These are phyloP conservation scores for Cheilosia urbana DNA, from an alignment of 2,888 invertebrate genomes.

Conservation along the genomic window DNA sequence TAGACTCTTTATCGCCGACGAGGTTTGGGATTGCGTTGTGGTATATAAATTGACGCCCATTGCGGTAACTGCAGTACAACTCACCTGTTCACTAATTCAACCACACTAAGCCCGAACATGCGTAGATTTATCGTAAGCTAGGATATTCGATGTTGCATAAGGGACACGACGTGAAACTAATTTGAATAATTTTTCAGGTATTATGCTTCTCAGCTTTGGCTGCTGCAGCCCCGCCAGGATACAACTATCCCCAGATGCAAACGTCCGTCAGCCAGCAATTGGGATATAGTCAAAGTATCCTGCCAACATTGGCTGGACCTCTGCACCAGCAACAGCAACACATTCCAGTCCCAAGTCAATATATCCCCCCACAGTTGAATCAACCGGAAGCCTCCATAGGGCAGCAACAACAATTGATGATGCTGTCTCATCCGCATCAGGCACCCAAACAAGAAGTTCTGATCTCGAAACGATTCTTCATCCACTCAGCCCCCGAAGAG, in stretches of 20 bases:
- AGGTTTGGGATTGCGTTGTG: slow-evolving; percentile 46
- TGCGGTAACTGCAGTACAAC: slow-evolving; percentile 64
- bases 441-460: slow-evolving; percentile 67
- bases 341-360: slow-evolving; percentile 31
- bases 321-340: slow-evolving; percentile 76
- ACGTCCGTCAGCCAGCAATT: slow-evolving; percentile 19
- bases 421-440: slow-evolving; percentile 38
- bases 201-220: slow-evolving; percentile 81
- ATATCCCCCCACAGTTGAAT: slow-evolving; percentile 28
- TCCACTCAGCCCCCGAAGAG: slow-evolving; percentile 83
- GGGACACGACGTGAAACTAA: slow-evolving; percentile 9
- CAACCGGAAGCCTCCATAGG: slow-evolving; percentile 23
- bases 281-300: slow-evolving; percentile 34
- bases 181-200: slow-evolving; percentile 76
- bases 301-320: slow-evolving; percentile 25
- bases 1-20: slow-evolving; percentile 46
- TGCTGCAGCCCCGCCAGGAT: slow-evolving; percentile 82
- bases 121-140: slow-evolving; percentile 82
- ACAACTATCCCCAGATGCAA: slow-evolving; percentile 79
- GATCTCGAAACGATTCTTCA: slow-evolving; percentile 82
- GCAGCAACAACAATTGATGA: slow-evolving; percentile 34
- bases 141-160: not conserved
- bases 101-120: slow-evolving; percentile 79
- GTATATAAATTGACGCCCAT: slow-evolving; percentile 69
- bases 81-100: slow-evolving; percentile 78